Evolutionary conservation across 30 jellyfish, hydroid and myxozoan genomes (phyloP).

Genomic region (Aurelia aurita complex sp. Pacific): DNA sequence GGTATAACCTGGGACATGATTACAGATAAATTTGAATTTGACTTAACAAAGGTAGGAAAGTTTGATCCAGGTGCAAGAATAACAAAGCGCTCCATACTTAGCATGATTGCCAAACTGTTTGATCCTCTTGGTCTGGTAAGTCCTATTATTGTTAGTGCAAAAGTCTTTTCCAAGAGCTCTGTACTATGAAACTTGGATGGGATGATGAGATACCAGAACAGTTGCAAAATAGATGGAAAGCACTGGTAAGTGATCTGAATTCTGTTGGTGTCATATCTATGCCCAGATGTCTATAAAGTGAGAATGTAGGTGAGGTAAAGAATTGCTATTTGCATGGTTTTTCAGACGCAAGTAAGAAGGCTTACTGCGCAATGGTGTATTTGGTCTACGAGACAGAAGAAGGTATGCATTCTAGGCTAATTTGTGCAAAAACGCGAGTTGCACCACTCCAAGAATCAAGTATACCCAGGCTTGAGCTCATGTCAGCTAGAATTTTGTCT

Average conservation of each 20-base stretch:
- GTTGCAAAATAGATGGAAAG: slow-evolving; percentile 4
- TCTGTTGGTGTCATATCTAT: neutral
- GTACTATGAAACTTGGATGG: slow-evolving; percentile 38
- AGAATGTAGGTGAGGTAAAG: slow-evolving; percentile 16
- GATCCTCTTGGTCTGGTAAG: slow-evolving; percentile 45
- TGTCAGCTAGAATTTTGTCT: neutral
- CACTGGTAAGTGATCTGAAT: slow-evolving; percentile 19
- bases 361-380: slow-evolving; percentile 19
- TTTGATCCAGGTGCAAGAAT: slow-evolving; percentile 3
- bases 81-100: slow-evolving; percentile 14
- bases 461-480: neutral
- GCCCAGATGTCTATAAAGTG: slow-evolving; percentile 15
- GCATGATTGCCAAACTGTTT: slow-evolving; percentile 24
- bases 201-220: slow-evolving; percentile 42
- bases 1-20: too few relatives aligned
- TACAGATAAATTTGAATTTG: too few relatives aligned
- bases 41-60: neutral
- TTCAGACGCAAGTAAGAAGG: slow-evolving; percentile 28
- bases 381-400: too few relatives aligned
- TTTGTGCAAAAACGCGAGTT: slow-evolving; percentile 29
- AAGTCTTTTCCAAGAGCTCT: slow-evolving; percentile 38
- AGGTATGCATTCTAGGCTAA: neutral
- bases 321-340: slow-evolving; percentile 9
- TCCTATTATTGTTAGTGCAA: slow-evolving; percentile 30
- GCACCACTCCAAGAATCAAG: too few relatives aligned